These are phyloP conservation scores for Epizoanthus illoricatus DNA, from an alignment of 92 coral and sea anemone species.

Conservation along the genomic window DNA sequence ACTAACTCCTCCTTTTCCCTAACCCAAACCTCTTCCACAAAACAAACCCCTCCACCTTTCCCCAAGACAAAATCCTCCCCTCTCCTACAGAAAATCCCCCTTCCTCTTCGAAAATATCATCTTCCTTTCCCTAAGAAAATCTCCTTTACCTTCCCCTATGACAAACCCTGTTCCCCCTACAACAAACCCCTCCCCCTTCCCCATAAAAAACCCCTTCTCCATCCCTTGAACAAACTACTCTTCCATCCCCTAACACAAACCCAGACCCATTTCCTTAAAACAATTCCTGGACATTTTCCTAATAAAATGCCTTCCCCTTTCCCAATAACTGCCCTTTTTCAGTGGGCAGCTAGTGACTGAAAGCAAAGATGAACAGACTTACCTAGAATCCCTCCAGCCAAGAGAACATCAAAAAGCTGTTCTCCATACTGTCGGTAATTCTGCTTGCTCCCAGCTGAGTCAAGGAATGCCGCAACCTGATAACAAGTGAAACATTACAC, in stretches of 20 bases:
- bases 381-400: conserved; percentile 99
- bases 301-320: no score
- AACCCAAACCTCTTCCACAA: not conserved
- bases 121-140: no score
- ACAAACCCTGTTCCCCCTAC: no score
- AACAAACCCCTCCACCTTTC: not conserved
- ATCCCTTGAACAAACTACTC: not conserved
- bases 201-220: no score
- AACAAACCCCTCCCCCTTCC: no score
- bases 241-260: not conserved
- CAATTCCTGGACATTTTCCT: no score
- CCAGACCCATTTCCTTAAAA: no score
- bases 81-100: not conserved
- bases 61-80: not conserved
- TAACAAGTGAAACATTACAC: not conserved
- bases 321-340: no score
- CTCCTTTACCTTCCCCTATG: no score
- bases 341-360: not conserved
- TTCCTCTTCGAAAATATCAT: not conserved
- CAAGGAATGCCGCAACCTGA: conserved; percentile 85
- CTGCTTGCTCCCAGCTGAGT: conserved; percentile 88
- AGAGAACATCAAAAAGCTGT: conserved; percentile 91
- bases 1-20: not conserved
- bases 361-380: not conserved
- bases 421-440: conserved; percentile 98